Base-by-base conservation (phyloP, 2,113 vertebrate genomes). In the Petrocephalus microphthalmus region DNA sequence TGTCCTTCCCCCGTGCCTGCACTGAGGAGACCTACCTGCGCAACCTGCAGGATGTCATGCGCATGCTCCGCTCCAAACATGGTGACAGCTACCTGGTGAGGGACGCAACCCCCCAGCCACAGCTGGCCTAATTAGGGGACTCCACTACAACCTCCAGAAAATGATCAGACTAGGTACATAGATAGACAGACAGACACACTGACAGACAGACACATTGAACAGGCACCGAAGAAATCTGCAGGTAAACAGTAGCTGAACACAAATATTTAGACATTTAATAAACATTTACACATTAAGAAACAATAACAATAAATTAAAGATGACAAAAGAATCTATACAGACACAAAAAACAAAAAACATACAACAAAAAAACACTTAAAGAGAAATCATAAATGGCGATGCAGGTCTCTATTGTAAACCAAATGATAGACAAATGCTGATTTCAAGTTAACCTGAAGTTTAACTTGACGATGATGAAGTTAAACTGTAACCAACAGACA, bases 11-110 rank as follows among this genome's bases (percentile, higher is more conserved):
- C 3, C 84, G 90, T 0, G 91, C 91, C 52, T 96, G 96, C 90
- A 95, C 96, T 0, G 97, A 99, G 91, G 95, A 96, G 88, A 93
- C 93, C 0, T 98, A 98, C 87, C 91, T 96, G 67, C 95, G 94
- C 67, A 95, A 92, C 91, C 94, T 99, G 13, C 93, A 94, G 81
- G 96, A 97, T 90, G 96, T 99, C 84, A 94, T 96, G 0, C 93
- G 89, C 52, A 98, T 99, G 98, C 95, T 99, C 29, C 96, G 95
- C 92, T 98, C 96, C 88, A 99, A 98, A 89, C 98, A 99, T 2
- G 96, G 96, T 0, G 95, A 97, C 93, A 97, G 97, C 93, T 98
- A 98, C 93, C 92, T 98, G 97, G 98, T 99, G 94, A 90, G 95
- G 1, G 29, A 19, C 25, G 10, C 1, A 22, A 45, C 7, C 10